Evolutionary conservation across 2,797 vertebrate genomes (phyloP).

Genomic region (Melanotaenia boesemani): DNA sequence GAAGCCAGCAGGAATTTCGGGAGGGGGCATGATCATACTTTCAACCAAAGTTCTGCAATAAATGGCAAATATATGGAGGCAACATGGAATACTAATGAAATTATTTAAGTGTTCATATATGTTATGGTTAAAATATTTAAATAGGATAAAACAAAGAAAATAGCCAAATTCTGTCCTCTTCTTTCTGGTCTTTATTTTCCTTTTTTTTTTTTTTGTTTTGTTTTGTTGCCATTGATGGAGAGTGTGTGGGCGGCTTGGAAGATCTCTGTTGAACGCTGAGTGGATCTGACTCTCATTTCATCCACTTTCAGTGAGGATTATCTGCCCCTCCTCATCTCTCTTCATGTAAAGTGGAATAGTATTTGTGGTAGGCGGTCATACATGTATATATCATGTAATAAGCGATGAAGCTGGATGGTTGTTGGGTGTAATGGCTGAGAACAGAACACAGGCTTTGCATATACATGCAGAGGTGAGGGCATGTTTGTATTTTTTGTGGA

Average conservation of each 20-base stretch:
- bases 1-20: not conserved
- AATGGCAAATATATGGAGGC: not conserved
- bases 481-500: slow-evolving; percentile 33
- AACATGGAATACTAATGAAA: not conserved
- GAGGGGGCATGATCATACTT: not conserved
- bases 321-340: slow-evolving; percentile 51
- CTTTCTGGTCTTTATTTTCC: not conserved
- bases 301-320: slow-evolving; percentile 67
- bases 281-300: slow-evolving; percentile 73
- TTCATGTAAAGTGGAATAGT: slow-evolving; percentile 34
- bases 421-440: slow-evolving; percentile 20
- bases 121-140: slow-evolving; percentile 12
- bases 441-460: slow-evolving; percentile 17
- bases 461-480: slow-evolving; percentile 38
- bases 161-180: slow-evolving; percentile 27
- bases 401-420: slow-evolving; percentile 22
- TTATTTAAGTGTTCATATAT: not conserved
- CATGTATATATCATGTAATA: slow-evolving; percentile 40
- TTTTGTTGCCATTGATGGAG: slow-evolving; percentile 54
- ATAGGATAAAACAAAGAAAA: slow-evolving; percentile 37
- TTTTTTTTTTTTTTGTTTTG: slow-evolving; percentile 1
- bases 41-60: not conserved
- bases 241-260: slow-evolving; percentile 63
- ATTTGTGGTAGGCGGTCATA: slow-evolving; percentile 38
- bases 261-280: slow-evolving; percentile 60